phyloP scores from a whole-genome alignment of 2,888 invertebrate species.

The Axea sp. region DNA sequence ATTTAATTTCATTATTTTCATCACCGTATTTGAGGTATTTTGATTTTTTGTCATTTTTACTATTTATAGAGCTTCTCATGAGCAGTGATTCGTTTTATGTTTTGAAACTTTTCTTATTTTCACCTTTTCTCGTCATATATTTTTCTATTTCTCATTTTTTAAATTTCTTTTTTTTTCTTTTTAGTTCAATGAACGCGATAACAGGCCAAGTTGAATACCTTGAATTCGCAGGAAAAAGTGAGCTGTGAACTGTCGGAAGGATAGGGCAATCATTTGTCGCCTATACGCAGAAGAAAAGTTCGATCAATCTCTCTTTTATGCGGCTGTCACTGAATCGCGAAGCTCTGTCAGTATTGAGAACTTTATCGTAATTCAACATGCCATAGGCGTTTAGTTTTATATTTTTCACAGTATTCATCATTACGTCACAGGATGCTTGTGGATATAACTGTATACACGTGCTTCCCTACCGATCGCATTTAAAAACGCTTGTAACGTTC shows the following conservation, averaged over 20 bases:
- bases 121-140: conserved; percentile 29
- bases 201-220: conserved; percentile 51
- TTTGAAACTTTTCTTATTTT: neutral
- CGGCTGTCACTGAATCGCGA: conserved; percentile 63
- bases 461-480: no score
- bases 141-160: no score
- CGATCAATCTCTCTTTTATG: conserved; percentile 70
- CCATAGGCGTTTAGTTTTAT: conserved; percentile 31
- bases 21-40: no score
- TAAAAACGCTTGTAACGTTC: no score
- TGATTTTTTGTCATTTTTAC: conserved; percentile 36
- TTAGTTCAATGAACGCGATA: conserved; percentile 51
- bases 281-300: conserved; percentile 64
- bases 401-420: conserved; percentile 49
- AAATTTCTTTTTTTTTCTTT: conserved; percentile 42
- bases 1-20: no score
- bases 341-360: conserved; percentile 59
- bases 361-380: conserved; percentile 62
- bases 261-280: conserved; percentile 65
- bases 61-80: conserved; percentile 18
- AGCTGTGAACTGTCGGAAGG: conserved; percentile 52
- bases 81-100: conserved; percentile 18
- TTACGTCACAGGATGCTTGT: conserved; percentile 31
- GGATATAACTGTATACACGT: neutral
- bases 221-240: conserved; percentile 56